Percentiles rank a stretch among this genome's conserved stretches.
Evolutionary conservation across 2,888 invertebrate species (phyloP).

Genomic region (Glyphotaelius pellucidus): DNA sequence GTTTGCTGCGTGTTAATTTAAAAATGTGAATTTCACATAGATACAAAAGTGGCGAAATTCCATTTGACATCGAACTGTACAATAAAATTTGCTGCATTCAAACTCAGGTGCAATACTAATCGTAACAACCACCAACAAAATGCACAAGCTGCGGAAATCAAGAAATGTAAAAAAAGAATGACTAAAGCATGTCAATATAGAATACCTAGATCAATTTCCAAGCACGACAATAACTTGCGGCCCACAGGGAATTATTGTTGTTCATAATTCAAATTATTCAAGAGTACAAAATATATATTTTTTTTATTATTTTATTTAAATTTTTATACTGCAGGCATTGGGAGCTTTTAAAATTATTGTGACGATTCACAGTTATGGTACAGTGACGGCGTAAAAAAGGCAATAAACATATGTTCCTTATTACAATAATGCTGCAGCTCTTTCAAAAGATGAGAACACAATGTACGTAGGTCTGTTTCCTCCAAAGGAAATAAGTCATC

Average conservation of each 20-base stretch:
- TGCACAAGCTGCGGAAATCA: conserved; percentile 12
- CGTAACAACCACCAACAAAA: conserved; percentile 45
- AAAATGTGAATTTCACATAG: background rate
- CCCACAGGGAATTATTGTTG: background rate
- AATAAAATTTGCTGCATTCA: conserved; percentile 27
- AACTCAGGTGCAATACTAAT: conserved; percentile 12
- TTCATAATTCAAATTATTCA: background rate
- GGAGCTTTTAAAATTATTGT: too few species aligned
- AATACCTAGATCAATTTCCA: background rate
- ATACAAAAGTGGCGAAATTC: background rate
- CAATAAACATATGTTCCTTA: too few species aligned
- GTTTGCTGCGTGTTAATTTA: background rate
- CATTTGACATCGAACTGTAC: background rate
- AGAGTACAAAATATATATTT: too few species aligned
- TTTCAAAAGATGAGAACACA: too few species aligned
- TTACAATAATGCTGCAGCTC: too few species aligned
- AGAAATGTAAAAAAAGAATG: background rate
- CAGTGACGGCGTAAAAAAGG: too few species aligned
- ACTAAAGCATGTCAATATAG: conserved; percentile 23
- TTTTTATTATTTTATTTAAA: background rate
- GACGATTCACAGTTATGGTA: too few species aligned
- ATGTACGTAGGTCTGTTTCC: too few species aligned
- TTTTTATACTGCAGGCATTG: background rate
- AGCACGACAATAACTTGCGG: background rate
- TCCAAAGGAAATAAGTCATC: too few species aligned